Evolutionary conservation across 2,797 vertebrate species (phyloP).

Genomic region (Knipowitschia caucasica): DNA sequence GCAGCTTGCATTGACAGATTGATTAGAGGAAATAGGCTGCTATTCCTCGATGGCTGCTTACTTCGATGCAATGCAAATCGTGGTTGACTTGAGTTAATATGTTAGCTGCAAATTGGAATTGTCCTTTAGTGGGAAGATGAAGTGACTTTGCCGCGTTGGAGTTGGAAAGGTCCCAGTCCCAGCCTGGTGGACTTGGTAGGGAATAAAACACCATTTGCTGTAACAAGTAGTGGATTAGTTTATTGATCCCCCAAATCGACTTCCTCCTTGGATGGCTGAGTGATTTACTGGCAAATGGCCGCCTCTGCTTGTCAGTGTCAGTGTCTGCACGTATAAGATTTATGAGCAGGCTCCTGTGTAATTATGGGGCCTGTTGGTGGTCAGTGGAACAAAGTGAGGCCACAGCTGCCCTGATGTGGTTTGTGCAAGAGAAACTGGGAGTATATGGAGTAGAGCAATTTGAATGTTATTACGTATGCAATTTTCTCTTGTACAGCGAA

Average conservation of each 20-base stretch:
- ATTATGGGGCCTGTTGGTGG: slow-evolving; percentile 46
- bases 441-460: not conserved
- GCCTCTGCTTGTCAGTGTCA: slow-evolving; percentile 18
- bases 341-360: slow-evolving; percentile 43
- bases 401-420: slow-evolving; percentile 50
- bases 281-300: slow-evolving; percentile 11
- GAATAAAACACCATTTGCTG: slow-evolving; percentile 13
- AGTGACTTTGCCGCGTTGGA: not conserved
- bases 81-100: not conserved
- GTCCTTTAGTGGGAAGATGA: slow-evolving; percentile 2
- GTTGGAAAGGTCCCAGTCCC: slow-evolving; percentile 1
- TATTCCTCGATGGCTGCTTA: not conserved
- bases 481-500: too few relatives aligned
- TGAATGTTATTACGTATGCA: not conserved
- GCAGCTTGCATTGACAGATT: slow-evolving; percentile 12
- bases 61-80: slow-evolving; percentile 1
- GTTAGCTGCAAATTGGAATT: slow-evolving; percentile 3
- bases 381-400: slow-evolving; percentile 44
- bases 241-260: slow-evolving; percentile 12
- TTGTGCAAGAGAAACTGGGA: slow-evolving; percentile 25
- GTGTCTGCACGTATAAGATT: slow-evolving; percentile 42
- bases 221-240: slow-evolving; percentile 14
- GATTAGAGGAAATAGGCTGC: slow-evolving; percentile 17
- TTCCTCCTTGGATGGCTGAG: slow-evolving; percentile 5
- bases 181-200: not conserved